Evolutionary conservation across 2,113 vertebrate genomes (phyloP).

Genomic region (Anarhynchus alexandrinus): DNA sequence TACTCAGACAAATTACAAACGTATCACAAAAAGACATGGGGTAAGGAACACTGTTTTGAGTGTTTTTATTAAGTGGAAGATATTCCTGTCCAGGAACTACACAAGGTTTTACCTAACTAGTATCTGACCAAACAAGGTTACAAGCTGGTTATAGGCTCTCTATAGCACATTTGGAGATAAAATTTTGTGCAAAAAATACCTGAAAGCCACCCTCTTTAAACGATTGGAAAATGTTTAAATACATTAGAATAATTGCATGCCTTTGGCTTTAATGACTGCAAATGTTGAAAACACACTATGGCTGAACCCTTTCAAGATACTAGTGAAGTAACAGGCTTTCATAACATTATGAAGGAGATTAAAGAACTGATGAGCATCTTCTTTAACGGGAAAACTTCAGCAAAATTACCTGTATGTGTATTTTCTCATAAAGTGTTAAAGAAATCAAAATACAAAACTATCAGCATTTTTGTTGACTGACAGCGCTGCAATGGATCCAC

Average conservation of each 20-base stretch:
- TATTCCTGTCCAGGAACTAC: neutral
- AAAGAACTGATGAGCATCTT: neutral
- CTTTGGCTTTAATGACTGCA: neutral
- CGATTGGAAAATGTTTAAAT: neutral
- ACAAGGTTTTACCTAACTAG: neutral
- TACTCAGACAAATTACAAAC: neutral
- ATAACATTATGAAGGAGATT: neutral
- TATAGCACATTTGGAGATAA: neutral
- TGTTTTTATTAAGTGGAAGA: neutral
- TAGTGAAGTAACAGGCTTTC: neutral
- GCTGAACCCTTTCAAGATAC: neutral
- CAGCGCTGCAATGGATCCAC: neutral
- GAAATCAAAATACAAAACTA: neutral
- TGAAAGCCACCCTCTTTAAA: neutral
- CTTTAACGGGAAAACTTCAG: neutral
- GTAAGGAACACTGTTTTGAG: neutral
- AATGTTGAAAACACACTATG: neutral
- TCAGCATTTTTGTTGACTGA: neutral
- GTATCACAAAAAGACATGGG: neutral
- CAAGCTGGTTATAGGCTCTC: neutral
- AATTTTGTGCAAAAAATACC: neutral
- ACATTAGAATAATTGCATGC: neutral
- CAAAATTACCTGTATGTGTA: neutral
- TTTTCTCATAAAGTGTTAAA: neutral
- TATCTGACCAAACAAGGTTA: neutral